Evolutionary conservation across 1,140 invertebrate genomes (phyloP).

Genomic region (Orius insidiosus): DNA sequence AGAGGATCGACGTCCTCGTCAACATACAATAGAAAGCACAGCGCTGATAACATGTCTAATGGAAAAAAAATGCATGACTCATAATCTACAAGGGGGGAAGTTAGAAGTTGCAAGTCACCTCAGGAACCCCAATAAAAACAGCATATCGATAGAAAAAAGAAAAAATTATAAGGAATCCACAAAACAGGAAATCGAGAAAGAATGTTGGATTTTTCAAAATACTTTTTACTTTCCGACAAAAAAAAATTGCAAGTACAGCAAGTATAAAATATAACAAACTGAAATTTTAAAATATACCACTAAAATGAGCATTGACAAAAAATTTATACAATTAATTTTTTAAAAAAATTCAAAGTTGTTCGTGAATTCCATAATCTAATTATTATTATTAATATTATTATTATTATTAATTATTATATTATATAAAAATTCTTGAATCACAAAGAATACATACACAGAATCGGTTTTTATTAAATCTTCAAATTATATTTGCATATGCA

Average conservation of each 20-base stretch:
- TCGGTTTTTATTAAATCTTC: constrained; percentile 3
- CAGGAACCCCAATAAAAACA: constrained; percentile 11
- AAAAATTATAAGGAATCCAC: constrained; percentile 5
- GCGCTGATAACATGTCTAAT: constrained; percentile 8
- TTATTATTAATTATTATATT: not conserved
- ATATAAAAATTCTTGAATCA: constrained; percentile 18
- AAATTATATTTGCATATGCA: constrained; percentile 7
- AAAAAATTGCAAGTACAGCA: constrained; percentile 1
- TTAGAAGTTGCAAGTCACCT: constrained; percentile 10
- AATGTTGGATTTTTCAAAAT: not conserved
- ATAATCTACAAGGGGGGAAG: not conserved
- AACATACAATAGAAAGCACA: constrained; percentile 12
- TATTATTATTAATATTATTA: not conserved
- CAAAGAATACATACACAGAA: constrained; percentile 16
- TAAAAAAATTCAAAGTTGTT: constrained; percentile 18
- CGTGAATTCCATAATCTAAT: constrained; percentile 15
- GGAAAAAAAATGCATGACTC: too few relatives aligned
- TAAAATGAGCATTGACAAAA: constrained; percentile 21
- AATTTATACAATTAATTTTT: constrained; percentile 16
- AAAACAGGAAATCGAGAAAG: too few relatives aligned
- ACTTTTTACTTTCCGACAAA: constrained; percentile 2
- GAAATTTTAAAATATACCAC: constrained; percentile 19
- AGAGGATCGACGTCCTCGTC: constrained; percentile 9
- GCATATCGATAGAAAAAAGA: constrained; percentile 1
- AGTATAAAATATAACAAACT: constrained; percentile 3